Evolutionary conservation across 2,797 vertebrate species (phyloP).

Genomic region (Schizopygopsis malacanthus): DNA sequence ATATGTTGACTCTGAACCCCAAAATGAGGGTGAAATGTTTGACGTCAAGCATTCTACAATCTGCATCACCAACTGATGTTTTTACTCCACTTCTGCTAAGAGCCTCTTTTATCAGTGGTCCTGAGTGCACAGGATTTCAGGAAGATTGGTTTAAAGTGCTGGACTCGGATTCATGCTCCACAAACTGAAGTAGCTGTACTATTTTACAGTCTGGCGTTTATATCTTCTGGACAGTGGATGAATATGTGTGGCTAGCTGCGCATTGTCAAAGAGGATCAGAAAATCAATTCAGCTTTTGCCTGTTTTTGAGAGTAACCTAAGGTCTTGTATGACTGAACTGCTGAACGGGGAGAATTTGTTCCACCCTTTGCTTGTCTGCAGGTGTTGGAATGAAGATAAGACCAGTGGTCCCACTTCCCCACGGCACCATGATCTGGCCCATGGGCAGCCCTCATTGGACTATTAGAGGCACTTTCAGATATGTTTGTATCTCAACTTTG

Average conservation of each 20-base stretch:
- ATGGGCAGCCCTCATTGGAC: slow-evolving; percentile 21
- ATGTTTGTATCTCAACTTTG: slow-evolving; percentile 25
- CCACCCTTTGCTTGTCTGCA: slow-evolving; percentile 51
- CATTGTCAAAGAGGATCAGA: slow-evolving; percentile 36
- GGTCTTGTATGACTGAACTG: slow-evolving; percentile 46
- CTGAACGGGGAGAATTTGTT: slow-evolving; percentile 43
- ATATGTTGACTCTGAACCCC: neutral
- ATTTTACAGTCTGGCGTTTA: neutral
- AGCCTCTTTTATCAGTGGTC: slow-evolving; percentile 8
- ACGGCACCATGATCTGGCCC: slow-evolving; percentile 26
- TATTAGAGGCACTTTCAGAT: slow-evolving; percentile 47
- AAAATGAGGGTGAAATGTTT: neutral
- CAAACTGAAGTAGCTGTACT: neutral
- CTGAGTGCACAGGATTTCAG: slow-evolving; percentile 2
- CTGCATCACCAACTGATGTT: neutral
- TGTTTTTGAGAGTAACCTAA: slow-evolving; percentile 31
- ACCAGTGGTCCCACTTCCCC: slow-evolving; percentile 23
- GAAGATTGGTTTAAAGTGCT: slow-evolving; percentile 39
- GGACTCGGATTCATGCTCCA: slow-evolving; percentile 4
- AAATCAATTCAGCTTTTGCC: slow-evolving; percentile 39
- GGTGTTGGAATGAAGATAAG: slow-evolving; percentile 59
- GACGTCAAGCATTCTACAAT: neutral
- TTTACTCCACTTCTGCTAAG: slow-evolving; percentile 17
- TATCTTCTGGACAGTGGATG: slow-evolving; percentile 1
- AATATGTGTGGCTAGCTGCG: slow-evolving; percentile 20